Evolutionary conservation across 2,113 vertebrate species (phyloP).

Genomic region (Peromyscus leucopus): DNA sequence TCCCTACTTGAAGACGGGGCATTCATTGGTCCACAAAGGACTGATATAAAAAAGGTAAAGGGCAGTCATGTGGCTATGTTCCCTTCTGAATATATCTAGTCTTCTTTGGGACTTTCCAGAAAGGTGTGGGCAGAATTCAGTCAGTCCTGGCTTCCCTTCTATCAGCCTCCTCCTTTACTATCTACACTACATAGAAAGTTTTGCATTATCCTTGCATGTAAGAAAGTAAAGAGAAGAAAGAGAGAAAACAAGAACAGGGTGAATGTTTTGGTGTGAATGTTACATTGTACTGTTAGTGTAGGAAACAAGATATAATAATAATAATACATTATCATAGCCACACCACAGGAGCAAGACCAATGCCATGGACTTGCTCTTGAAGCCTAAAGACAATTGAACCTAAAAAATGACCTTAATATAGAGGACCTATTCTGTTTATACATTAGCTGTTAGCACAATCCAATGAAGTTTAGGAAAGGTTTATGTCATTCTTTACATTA

Average conservation of each 20-base stretch:
- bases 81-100: neutral
- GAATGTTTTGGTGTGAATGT: neutral
- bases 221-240: neutral
- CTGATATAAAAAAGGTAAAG: neutral
- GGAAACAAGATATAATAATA: neutral
- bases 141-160: rapidly evolving
- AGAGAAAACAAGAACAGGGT: neutral
- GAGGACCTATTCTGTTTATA: neutral
- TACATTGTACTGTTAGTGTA: neutral
- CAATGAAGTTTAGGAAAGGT: conserved; percentile 44
- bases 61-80: neutral
- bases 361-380: neutral
- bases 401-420: conserved; percentile 12
- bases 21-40: neutral
- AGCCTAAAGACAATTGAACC: neutral
- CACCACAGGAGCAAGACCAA: neutral
- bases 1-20: neutral
- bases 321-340: neutral
- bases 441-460: neutral
- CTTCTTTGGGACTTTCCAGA: neutral
- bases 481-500: conserved; percentile 32
- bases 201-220: neutral
- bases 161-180: neutral
- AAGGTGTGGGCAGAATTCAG: neutral
- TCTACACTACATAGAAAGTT: neutral